Conservation (phyloP, 2,888 invertebrate genomes). For the Mantis religiosa region DNA sequence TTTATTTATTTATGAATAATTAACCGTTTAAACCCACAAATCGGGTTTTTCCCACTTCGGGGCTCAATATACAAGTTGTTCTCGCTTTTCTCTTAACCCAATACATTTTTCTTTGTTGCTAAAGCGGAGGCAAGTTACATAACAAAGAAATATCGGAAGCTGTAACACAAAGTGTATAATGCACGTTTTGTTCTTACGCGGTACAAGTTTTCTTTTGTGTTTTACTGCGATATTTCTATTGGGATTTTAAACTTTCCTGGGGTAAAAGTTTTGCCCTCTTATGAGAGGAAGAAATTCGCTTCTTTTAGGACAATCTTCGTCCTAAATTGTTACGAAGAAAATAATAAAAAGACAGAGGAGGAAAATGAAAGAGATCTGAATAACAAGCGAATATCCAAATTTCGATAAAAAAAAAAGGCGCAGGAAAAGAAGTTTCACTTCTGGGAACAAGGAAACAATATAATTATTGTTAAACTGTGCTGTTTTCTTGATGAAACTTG, state of each 20-base stretch:
- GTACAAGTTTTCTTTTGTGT: neutral
- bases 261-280: neutral
- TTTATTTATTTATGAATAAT: no score
- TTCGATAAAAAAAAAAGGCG: neutral
- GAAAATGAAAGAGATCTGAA: neutral
- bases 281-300: neutral
- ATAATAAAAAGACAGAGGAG: neutral
- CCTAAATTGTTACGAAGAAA: conserved; percentile 3
- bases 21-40: no score
- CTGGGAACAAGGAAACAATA: neutral
- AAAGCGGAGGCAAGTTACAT: neutral
- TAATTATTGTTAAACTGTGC: neutral
- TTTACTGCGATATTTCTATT: neutral
- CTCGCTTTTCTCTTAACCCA: neutral
- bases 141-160: neutral
- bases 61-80: neutral
- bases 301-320: neutral
- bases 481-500: neutral
- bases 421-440: neutral
- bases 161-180: neutral
- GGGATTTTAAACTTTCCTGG: conserved; percentile 1
- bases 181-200: neutral
- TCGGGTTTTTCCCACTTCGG: no score
- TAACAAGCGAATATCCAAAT: neutral
- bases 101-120: neutral